A percentile compares a stretch with the other conserved stretches of the same genome.
Evolutionary conservation across 2,888 invertebrate species (phyloP).

Genomic region (Gymnocheta viridis): DNA sequence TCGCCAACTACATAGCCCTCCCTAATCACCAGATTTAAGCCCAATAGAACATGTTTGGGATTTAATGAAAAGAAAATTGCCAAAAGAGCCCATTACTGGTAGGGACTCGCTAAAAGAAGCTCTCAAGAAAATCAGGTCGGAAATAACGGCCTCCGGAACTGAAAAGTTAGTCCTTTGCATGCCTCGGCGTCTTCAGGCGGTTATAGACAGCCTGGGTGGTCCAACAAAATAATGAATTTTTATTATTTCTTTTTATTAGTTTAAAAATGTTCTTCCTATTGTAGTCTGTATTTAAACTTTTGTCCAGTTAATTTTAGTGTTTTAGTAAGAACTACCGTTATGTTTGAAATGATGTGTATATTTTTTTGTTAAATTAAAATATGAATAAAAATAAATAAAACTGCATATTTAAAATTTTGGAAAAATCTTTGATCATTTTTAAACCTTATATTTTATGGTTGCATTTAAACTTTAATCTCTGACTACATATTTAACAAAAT

Average conservation of each 20-base stretch:
- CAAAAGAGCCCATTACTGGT: not conserved
- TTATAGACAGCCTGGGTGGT: not conserved
- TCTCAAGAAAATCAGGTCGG: not conserved
- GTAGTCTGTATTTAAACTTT: not conserved
- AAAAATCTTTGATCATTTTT: no score
- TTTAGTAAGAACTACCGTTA: not conserved
- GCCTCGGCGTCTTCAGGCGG: not conserved
- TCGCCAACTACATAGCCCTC: not conserved
- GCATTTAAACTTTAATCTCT: not conserved
- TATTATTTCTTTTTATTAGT: not conserved
- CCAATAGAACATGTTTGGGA: not conserved
- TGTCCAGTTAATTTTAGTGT: not conserved
- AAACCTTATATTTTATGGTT: no score
- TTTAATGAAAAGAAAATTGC: not conserved
- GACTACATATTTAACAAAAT: no score
- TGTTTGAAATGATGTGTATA: not conserved
- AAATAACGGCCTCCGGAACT: not conserved
- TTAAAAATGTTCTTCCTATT: not conserved
- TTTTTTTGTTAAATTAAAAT: not conserved
- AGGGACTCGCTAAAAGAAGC: not conserved
- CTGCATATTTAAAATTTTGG: not conserved
- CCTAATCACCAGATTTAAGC: not conserved
- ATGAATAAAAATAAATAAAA: not conserved
- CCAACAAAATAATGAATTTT: not conserved
- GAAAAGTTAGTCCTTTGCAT: not conserved